Evolutionary conservation across 2,888 invertebrate genomes (phyloP).

Genomic region (Esperia sulphurella): DNA sequence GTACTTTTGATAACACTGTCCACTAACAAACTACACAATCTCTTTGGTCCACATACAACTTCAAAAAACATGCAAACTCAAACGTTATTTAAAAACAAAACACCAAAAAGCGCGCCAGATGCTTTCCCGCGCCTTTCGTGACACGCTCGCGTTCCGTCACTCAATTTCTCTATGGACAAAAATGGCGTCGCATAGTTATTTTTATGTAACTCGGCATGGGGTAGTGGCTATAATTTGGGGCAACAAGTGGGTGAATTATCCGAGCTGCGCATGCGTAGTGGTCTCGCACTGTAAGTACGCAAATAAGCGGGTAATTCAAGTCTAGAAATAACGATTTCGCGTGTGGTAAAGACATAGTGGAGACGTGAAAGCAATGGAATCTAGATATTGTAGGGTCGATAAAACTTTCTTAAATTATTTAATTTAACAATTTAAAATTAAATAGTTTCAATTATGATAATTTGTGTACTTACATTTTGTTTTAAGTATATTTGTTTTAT

Average conservation of each 20-base stretch:
- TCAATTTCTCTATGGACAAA: constrained; percentile 56
- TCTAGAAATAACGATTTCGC: constrained; percentile 56
- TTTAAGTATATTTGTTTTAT: too few relatives aligned
- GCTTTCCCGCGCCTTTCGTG: constrained; percentile 46
- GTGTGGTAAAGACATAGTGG: constrained; percentile 33
- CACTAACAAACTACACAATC: not conserved
- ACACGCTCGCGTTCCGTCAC: constrained; percentile 47
- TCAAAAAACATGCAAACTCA: not conserved
- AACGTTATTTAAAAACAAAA: constrained; percentile 6
- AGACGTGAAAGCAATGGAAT: not conserved
- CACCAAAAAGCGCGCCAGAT: constrained; percentile 8
- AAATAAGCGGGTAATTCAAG: constrained; percentile 49
- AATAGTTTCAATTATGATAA: too few relatives aligned
- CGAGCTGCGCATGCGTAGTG: constrained; percentile 74
- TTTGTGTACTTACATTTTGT: too few relatives aligned
- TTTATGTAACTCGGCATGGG: constrained; percentile 69
- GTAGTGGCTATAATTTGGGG: constrained; percentile 64
- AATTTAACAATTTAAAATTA: too few relatives aligned
- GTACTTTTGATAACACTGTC: not conserved
- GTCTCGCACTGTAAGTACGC: constrained; percentile 53
- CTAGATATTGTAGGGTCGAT: too few relatives aligned
- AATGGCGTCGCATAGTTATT: constrained; percentile 55
- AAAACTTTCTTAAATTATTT: too few relatives aligned
- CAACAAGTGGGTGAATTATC: constrained; percentile 68
- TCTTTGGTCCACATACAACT: not conserved